Base-by-base conservation (phyloP, 2,888 invertebrate genomes). In the Trichogramma evanescens region DNA sequence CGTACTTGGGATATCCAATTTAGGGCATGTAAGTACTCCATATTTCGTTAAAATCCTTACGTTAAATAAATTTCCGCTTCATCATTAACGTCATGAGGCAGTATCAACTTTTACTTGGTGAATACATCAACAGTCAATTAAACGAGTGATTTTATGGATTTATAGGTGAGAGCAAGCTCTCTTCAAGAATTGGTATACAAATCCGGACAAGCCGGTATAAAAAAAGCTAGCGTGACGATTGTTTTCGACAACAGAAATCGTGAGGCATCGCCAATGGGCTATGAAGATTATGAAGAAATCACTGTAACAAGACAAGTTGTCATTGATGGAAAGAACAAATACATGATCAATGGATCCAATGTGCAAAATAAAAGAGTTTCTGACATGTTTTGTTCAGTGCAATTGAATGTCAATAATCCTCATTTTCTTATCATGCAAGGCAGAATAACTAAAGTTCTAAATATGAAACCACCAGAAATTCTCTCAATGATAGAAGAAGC, bases 361-460 rank as follows among this genome's bases (percentile, higher is more conserved):
- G 95, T 94, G 0, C 90, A 89, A 66, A 94, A 94, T 79, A 93
- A 91, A 73, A 83, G 91, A 68, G 92, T 98, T 1, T 88, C 89
- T 48, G 99, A 99, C 78, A 81, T 99, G 74, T 99, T 99, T 79
- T 93, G 95, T 70, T 95, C 96, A 0, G 90, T 99, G 5, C 96
- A 97, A 75, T 82, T 99, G 46, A 99, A 99, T 74, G 95, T 99
- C 2, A 99, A 99, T 80, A 99, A 99, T 81, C 99, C 99, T 0
- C 97, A 99, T 78, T 99, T 98, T 80, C 85, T 99, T 44, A 99
- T 99, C 72, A 98, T 99, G 98, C 99, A 99, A 82, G 99, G 99
- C 0, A 86, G 95, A 66, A 96, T 99, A 67, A 98, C 98, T 1
- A 98, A 99, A 82, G 98, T 99, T 3, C 82, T 99, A 40, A 98